Evolutionary conservation across 2,797 vertebrate genomes (phyloP).

Genomic region (Neomorphus geoffroyi): DNA sequence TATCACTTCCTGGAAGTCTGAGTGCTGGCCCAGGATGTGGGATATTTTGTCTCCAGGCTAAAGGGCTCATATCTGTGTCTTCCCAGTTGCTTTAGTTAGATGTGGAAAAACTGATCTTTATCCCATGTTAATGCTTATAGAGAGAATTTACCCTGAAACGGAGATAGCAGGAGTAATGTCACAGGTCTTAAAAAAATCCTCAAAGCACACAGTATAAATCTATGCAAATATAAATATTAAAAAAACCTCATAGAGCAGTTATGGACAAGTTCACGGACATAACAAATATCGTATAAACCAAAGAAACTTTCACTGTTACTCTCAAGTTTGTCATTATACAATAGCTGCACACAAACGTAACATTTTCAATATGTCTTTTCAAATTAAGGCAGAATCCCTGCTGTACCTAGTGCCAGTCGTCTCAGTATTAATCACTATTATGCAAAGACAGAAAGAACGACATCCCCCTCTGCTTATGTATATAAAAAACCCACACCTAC

Average conservation of each 20-base stretch:
- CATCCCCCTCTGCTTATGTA: accelerated
- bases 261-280: not conserved
- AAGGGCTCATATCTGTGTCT: not conserved
- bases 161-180: not conserved
- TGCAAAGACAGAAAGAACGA: not conserved
- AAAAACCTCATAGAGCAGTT: not conserved
- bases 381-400: not conserved
- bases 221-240: not conserved
- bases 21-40: not conserved
- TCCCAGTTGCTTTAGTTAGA: not conserved
- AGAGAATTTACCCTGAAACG: not conserved
- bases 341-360: not conserved
- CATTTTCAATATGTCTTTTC: not conserved
- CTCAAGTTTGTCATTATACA: not conserved
- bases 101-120: not conserved
- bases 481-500: not conserved
- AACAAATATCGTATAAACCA: not conserved
- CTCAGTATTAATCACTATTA: not conserved
- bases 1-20: not conserved
- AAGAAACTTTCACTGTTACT: not conserved
- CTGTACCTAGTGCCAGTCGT: not conserved
- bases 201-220: not conserved
- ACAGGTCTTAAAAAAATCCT: not conserved
- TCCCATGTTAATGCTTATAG: not conserved
- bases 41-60: not conserved